Percentiles rank a stretch among this genome's conserved stretches.
Conservation (phyloP, 2,113 vertebrate genomes). For the Cyphomyrus discorhynchus region DNA sequence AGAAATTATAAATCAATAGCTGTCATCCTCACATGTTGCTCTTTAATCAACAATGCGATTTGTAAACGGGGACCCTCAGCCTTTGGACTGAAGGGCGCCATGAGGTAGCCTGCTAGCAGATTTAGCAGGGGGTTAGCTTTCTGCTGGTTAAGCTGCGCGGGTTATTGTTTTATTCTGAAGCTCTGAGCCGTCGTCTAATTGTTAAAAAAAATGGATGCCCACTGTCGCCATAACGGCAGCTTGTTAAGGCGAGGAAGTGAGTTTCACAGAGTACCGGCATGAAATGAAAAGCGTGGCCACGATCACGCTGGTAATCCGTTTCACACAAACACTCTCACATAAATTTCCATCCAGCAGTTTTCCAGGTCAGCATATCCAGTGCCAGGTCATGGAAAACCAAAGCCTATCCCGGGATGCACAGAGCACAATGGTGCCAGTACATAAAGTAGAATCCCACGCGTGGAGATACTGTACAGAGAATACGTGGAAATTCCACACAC, state of each 20-base stretch:
- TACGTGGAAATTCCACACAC: not conserved
- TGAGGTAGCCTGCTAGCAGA: not conserved
- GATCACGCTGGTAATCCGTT: not conserved
- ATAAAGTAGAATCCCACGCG: not conserved
- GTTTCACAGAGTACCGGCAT: not conserved
- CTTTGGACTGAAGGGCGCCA: not conserved
- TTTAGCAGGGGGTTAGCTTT: not conserved
- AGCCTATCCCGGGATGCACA: not conserved
- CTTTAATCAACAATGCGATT: constrained; percentile 52
- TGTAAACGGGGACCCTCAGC: constrained; percentile 41
- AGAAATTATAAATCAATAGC: constrained; percentile 65
- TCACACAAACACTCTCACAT: not conserved
- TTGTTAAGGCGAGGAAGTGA: not conserved
- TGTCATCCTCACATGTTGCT: constrained; percentile 46
- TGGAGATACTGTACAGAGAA: not conserved
- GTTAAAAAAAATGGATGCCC: not conserved
- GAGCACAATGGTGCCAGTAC: too few relatives aligned
- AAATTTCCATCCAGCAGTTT: not conserved
- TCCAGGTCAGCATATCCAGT: not conserved
- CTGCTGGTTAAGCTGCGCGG: not conserved
- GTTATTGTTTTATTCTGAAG: not conserved
- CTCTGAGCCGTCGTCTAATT: not conserved
- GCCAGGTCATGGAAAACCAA: not conserved
- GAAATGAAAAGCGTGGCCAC: not conserved
- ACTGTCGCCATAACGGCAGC: not conserved